These are phyloP conservation scores for Lithophane ornitopus DNA, from an alignment of 2,888 invertebrate species.

Conservation along the genomic window DNA sequence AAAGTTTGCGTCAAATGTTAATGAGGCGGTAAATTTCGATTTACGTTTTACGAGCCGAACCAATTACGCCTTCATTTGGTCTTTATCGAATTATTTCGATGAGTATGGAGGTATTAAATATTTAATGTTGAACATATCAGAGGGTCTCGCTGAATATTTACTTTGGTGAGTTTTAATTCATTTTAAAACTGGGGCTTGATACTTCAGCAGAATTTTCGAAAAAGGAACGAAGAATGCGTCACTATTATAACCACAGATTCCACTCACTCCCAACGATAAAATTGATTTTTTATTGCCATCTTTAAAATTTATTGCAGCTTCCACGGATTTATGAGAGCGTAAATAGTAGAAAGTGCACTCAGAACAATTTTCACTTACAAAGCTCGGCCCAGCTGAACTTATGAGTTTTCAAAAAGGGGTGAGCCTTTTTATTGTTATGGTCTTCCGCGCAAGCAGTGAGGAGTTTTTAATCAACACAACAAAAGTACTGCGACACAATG, in stretches of 20 bases:
- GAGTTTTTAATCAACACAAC: constrained; percentile 60
- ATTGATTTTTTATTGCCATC: constrained; percentile 48
- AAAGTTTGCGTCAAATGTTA: constrained; percentile 34
- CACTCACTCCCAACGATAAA: constrained; percentile 9
- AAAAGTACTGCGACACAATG: constrained; percentile 49
- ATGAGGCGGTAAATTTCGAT: constrained; percentile 54
- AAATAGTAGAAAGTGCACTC: constrained; percentile 57
- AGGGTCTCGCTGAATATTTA: constrained; percentile 20
- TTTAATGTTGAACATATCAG: constrained; percentile 9
- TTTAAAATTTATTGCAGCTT: constrained; percentile 38
- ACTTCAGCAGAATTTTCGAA: neutral
- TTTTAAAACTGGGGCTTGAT: neutral
- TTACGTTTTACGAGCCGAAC: constrained; percentile 24
- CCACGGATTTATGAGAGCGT: constrained; percentile 42
- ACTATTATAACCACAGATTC: constrained; percentile 3
- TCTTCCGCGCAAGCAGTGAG: constrained; percentile 45
- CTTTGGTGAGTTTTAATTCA: constrained; percentile 2
- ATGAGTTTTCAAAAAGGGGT: constrained; percentile 64
- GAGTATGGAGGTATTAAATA: constrained; percentile 29
- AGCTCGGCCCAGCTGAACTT: constrained; percentile 55
- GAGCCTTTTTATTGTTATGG: constrained; percentile 57
- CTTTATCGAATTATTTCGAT: constrained; percentile 50
- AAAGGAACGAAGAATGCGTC: neutral
- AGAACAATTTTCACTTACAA: constrained; percentile 55
- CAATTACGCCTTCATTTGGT: constrained; percentile 56